These are phyloP conservation scores for Meghimatium bilineatum DNA, from an alignment of 2,888 invertebrate genomes.

Conservation along the genomic window DNA sequence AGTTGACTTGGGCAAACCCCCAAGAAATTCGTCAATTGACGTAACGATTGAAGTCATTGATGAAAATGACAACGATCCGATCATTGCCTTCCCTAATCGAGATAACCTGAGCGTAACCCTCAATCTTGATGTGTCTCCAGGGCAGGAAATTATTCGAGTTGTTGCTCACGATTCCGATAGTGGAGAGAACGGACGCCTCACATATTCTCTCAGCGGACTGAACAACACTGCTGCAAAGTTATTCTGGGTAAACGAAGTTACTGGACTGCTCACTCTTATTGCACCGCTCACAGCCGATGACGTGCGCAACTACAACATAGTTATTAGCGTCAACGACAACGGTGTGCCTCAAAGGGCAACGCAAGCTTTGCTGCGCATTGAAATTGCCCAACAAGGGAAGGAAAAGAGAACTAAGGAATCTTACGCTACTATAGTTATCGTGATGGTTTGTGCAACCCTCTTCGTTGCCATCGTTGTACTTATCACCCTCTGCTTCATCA, in stretches of 20 bases:
- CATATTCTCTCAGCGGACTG: conserved; percentile 47
- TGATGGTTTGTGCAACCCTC: conserved; percentile 54
- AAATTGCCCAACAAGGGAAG: conserved; percentile 44
- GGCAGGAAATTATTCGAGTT: conserved; percentile 52
- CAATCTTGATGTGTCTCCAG: conserved; percentile 51
- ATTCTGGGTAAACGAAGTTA: conserved; percentile 53
- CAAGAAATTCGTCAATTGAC: conserved; percentile 50
- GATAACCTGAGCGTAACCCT: conserved; percentile 52
- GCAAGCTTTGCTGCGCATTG: conserved; percentile 50
- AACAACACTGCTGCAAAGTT: conserved; percentile 42
- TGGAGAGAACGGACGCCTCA: conserved; percentile 51
- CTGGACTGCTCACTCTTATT: conserved; percentile 52
- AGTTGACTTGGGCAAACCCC: conserved; percentile 50
- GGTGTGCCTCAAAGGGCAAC: conserved; percentile 52
- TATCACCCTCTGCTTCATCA: conserved; percentile 51
- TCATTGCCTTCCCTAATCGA: conserved; percentile 52
- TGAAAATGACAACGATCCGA: conserved; percentile 53
- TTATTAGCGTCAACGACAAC: conserved; percentile 54
- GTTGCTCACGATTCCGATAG: conserved; percentile 54
- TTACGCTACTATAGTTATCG: conserved; percentile 53
- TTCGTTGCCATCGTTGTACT: conserved; percentile 52
- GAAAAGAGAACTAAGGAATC: conserved; percentile 4
- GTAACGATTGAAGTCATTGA: conserved; percentile 50
- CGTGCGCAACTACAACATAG: conserved; percentile 50
- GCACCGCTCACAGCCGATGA: conserved; percentile 45